Conservation (phyloP, 2,888 invertebrate genomes). For the Dynastes tityus region DNA sequence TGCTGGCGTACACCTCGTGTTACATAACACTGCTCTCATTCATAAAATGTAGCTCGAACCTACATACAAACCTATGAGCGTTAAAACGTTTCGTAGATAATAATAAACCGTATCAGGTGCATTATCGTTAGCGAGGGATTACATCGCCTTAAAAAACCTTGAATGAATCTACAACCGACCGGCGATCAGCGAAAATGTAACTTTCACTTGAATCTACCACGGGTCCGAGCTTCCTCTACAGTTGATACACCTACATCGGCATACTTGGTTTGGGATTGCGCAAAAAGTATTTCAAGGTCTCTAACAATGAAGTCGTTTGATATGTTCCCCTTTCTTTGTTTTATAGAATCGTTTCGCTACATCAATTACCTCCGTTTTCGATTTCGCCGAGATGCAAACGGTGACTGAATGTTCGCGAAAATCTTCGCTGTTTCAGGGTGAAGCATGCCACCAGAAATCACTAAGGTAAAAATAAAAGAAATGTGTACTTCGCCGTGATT, state of each 20-base stretch:
- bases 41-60: conserved; percentile 15
- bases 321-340: conserved; percentile 46
- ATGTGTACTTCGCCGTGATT: no score
- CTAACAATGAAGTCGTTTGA: conserved; percentile 44
- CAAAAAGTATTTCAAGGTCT: conserved; percentile 48
- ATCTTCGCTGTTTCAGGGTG: background rate
- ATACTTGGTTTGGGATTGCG: conserved; percentile 18
- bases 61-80: background rate
- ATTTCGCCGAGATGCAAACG: background rate
- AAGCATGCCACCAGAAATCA: no score
- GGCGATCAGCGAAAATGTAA: background rate
- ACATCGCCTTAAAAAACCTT: background rate
- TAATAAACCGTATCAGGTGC: conserved; percentile 9
- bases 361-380: background rate
- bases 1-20: background rate
- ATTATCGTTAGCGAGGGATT: background rate
- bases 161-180: conserved; percentile 5
- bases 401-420: background rate
- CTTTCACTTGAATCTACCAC: conserved; percentile 26
- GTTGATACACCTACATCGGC: background rate
- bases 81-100: background rate
- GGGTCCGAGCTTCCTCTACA: conserved; percentile 10
- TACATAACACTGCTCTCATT: conserved; percentile 18
- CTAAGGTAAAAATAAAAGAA: no score
- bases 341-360: conserved; percentile 29